Conservation (phyloP, 2,113 vertebrate species). For the Climacteris rufus region DNA sequence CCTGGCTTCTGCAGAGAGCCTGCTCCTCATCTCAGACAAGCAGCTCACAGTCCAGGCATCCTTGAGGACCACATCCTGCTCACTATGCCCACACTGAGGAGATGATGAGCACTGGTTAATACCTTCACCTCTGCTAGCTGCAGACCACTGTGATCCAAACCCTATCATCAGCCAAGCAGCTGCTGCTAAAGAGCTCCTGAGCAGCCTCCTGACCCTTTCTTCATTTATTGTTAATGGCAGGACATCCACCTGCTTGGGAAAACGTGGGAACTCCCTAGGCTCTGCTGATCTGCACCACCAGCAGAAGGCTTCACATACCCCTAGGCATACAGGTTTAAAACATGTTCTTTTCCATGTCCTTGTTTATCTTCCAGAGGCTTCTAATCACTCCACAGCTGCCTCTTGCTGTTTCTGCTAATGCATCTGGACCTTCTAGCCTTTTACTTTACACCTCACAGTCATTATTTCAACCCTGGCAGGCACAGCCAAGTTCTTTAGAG, state of each 20-base stretch:
- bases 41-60: neutral
- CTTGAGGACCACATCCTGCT: fast-evolving
- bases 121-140: neutral
- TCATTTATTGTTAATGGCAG: neutral
- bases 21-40: neutral
- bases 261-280: neutral
- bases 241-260: neutral
- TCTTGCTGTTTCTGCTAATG: neutral
- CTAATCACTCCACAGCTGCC: neutral
- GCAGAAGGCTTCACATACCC: fast-evolving
- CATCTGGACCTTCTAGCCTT: neutral
- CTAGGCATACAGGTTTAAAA: neutral
- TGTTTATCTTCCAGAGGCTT: neutral
- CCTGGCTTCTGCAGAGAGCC: neutral
- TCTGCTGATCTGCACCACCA: neutral
- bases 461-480: neutral
- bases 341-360: neutral
- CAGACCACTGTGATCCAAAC: neutral
- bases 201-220: neutral
- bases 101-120: neutral
- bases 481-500: neutral
- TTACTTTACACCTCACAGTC: neutral
- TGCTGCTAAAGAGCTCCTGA: neutral
- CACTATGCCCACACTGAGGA: fast-evolving
- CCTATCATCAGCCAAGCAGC: fast-evolving